Evolutionary conservation across 2,113 vertebrate genomes (phyloP).

Genomic region (Ceuthmochares aereus): DNA sequence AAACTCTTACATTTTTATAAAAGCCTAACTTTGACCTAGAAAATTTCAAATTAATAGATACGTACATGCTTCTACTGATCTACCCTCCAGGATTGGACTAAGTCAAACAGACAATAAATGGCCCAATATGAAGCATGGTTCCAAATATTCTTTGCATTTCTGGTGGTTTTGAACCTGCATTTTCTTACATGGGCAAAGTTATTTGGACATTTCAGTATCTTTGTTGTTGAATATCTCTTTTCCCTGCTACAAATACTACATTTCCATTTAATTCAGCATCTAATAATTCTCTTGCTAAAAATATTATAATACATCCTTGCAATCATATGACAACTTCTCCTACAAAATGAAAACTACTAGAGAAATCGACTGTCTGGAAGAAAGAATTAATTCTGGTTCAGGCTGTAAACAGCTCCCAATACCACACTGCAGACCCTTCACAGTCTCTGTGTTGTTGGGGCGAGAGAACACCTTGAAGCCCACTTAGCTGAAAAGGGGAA

Average conservation of each 20-base stretch:
- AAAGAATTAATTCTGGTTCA: neutral
- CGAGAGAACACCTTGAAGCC: neutral
- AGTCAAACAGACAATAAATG: neutral
- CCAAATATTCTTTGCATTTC: neutral
- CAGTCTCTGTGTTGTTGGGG: neutral
- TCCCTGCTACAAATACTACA: neutral
- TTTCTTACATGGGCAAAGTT: neutral
- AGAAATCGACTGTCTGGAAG: neutral
- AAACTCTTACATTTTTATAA: neutral
- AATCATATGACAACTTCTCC: neutral
- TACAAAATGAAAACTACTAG: neutral
- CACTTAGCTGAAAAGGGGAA: neutral
- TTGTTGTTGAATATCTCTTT: neutral
- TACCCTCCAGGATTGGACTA: neutral
- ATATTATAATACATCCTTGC: neutral
- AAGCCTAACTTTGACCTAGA: neutral
- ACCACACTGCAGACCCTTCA: neutral
- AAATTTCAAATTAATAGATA: neutral
- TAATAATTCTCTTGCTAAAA: neutral
- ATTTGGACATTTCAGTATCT: neutral
- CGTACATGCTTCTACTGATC: neutral
- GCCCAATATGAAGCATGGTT: neutral
- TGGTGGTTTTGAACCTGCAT: neutral
- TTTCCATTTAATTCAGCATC: neutral
- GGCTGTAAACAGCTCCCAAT: neutral